These are phyloP conservation scores for Steromphala cineraria DNA, from an alignment of 2,888 invertebrate species.

Conservation along the genomic window DNA sequence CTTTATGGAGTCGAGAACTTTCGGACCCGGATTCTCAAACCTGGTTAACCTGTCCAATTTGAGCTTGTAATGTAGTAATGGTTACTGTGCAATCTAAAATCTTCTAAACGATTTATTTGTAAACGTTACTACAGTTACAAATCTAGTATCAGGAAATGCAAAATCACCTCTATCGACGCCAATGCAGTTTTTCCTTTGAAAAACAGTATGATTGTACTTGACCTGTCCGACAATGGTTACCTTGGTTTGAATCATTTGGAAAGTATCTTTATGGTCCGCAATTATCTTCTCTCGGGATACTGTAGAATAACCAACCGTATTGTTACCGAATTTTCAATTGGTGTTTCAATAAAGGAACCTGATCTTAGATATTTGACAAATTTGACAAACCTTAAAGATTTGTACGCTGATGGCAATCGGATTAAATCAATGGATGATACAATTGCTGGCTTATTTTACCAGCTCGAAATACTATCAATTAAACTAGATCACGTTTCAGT, in stretches of 20 bases:
- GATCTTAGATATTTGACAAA: neutral
- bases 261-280: neutral
- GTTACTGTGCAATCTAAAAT: neutral
- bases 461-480: neutral
- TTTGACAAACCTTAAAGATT: neutral
- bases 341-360: neutral
- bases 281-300: neutral
- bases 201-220: neutral
- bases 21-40: neutral
- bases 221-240: neutral
- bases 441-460: neutral
- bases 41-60: neutral
- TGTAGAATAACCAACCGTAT: neutral
- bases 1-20: neutral
- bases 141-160: neutral
- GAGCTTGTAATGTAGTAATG: neutral
- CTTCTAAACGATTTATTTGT: neutral
- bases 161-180: neutral
- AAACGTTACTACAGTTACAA: neutral
- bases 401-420: neutral
- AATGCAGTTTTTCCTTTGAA: neutral
- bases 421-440: neutral
- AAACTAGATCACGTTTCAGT: neutral
- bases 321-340: neutral
- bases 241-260: neutral